phyloP scores from a whole-genome alignment of 2,888 invertebrate genomes.

The Dyspetes luteomarginatus region DNA sequence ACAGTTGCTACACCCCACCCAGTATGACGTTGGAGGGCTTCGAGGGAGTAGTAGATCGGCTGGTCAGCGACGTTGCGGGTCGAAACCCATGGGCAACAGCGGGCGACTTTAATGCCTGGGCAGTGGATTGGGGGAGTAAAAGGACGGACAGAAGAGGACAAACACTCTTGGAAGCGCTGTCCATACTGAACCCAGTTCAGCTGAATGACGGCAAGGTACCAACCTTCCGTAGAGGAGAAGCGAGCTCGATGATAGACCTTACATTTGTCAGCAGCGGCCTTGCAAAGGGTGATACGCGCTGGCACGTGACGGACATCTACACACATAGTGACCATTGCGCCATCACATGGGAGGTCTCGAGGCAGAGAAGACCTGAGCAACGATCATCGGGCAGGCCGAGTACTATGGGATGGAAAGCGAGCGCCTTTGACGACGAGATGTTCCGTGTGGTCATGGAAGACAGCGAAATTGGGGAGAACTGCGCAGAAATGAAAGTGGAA shows the following conservation, averaged over 20 bases:
- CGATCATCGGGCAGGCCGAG: neutral
- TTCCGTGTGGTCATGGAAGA: neutral
- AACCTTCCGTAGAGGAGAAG: slow-evolving; percentile 60
- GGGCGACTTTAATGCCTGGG: slow-evolving; percentile 67
- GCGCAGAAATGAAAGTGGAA: neutral
- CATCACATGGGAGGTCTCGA: slow-evolving; percentile 46
- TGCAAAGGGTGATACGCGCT: slow-evolving; percentile 49
- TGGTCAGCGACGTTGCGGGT: slow-evolving; percentile 58
- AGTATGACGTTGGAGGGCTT: slow-evolving; percentile 51
- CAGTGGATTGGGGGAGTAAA: slow-evolving; percentile 67
- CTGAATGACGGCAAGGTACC: slow-evolving; percentile 59
- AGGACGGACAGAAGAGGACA: slow-evolving; percentile 58
- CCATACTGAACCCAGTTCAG: slow-evolving; percentile 57
- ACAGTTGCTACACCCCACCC: slow-evolving; percentile 64
- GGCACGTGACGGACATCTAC: slow-evolving; percentile 49
- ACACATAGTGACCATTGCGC: slow-evolving; percentile 62
- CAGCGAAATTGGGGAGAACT: neutral
- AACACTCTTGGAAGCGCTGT: slow-evolving; percentile 55
- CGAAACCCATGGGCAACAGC: slow-evolving; percentile 59
- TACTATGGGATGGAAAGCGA: neutral
- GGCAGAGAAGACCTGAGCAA: neutral
- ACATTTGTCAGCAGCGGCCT: slow-evolving; percentile 68
- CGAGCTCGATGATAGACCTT: slow-evolving; percentile 66
- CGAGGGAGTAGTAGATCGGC: slow-evolving; percentile 51
- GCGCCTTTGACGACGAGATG: neutral